Conservation (phyloP, 2,113 vertebrate species). For the Spea bombifrons region DNA sequence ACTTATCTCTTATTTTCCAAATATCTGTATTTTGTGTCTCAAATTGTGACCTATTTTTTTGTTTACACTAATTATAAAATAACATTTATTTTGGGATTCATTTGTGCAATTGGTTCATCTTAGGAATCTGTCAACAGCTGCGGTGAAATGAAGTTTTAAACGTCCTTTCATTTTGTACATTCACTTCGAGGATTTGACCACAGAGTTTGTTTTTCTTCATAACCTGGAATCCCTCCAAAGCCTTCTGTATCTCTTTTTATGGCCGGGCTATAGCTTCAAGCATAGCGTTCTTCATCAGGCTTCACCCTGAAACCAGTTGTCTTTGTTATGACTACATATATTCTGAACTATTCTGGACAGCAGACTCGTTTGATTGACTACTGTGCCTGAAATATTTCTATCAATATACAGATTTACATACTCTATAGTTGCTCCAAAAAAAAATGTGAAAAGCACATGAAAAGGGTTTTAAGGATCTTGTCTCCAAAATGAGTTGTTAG, state of each 20-base stretch:
- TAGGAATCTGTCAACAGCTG: constrained; percentile 34
- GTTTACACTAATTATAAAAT: constrained; percentile 29
- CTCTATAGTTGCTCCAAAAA: background rate
- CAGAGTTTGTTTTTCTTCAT: constrained; percentile 41
- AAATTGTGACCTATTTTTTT: background rate
- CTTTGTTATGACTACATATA: constrained; percentile 66
- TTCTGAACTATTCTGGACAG: constrained; percentile 57
- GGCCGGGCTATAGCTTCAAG: constrained; percentile 54
- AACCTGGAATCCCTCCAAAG: constrained; percentile 41
- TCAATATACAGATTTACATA: background rate
- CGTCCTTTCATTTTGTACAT: constrained; percentile 28
- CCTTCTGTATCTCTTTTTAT: constrained; percentile 45
- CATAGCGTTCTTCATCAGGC: constrained; percentile 49
- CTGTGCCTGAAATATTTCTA: background rate
- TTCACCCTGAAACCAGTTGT: constrained; percentile 60
- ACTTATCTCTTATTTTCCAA: background rate
- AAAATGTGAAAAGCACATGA: background rate
- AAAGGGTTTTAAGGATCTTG: too few species aligned
- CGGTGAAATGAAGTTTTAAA: constrained; percentile 42
- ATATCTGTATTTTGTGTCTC: background rate
- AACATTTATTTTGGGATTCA: constrained; percentile 35
- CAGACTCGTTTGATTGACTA: background rate
- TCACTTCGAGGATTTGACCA: constrained; percentile 41
- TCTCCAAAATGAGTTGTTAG: too few species aligned
- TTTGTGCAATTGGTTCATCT: constrained; percentile 3